Conservation (phyloP, 2,113 vertebrate species). For the Platichthys flesus region DNA sequence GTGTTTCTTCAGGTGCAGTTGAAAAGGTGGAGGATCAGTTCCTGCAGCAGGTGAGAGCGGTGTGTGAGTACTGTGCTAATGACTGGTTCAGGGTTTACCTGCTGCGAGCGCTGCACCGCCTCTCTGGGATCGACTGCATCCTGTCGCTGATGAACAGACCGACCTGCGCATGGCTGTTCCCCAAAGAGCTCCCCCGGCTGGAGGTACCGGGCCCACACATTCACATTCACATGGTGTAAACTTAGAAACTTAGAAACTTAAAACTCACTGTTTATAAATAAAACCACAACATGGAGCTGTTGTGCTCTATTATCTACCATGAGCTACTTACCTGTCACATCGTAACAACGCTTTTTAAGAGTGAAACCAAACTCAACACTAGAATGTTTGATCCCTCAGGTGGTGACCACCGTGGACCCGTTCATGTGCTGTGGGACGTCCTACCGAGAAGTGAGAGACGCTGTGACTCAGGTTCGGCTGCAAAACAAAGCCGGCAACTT, state of each 20-base stretch:
- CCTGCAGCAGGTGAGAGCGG: slow-evolving; percentile 72
- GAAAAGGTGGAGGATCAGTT: slow-evolving; percentile 14
- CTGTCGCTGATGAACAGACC: slow-evolving; percentile 66
- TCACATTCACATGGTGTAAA: too few species aligned
- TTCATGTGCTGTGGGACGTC: slow-evolving; percentile 74
- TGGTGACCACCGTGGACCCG: slow-evolving; percentile 55
- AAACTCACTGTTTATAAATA: too few species aligned
- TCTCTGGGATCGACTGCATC: slow-evolving; percentile 62
- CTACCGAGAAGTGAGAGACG: slow-evolving; percentile 68
- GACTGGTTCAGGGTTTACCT: slow-evolving; percentile 81
- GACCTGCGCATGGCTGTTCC: slow-evolving; percentile 74
- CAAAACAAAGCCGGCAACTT: slow-evolving; percentile 33
- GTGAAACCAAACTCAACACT: too few species aligned
- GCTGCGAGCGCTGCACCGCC: slow-evolving; percentile 71
- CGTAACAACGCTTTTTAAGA: too few species aligned
- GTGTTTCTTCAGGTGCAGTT: not conserved
- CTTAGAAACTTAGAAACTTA: too few species aligned
- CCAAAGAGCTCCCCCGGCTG: slow-evolving; percentile 61
- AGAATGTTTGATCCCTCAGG: too few species aligned
- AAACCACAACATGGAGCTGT: too few species aligned
- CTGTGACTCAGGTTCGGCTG: slow-evolving; percentile 53
- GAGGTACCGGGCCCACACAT: slow-evolving; percentile 62
- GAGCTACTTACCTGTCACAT: too few species aligned
- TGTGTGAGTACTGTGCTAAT: slow-evolving; percentile 65
- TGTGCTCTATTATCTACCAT: too few species aligned